Evolutionary conservation across 2,113 vertebrate genomes (phyloP), one percentile per base, ranked within the genome.

Genomic region (Catharus bicknelli): DNA sequence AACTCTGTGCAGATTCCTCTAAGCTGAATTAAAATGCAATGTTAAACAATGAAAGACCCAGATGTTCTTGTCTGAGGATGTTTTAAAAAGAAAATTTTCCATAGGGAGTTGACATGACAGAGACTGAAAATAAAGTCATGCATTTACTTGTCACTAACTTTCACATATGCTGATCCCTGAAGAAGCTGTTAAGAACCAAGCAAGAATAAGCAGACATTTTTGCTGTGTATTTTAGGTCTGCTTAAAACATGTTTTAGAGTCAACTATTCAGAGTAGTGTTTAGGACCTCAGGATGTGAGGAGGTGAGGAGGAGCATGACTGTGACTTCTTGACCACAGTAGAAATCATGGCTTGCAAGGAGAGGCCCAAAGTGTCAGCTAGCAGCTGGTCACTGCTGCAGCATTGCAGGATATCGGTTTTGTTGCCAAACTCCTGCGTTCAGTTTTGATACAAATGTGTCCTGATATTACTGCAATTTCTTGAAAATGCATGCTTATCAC

Each of bases 71-170:
- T 78, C 82, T 90, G 26, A 23, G 38, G 17, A 55, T 91, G 23
- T 91, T 92, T 92, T 77, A 78, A 88, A 74, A 93, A 84, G 43
- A 90, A 78, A 81, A 70, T 54, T 81, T 55, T 93, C 69, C 72
- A n/a, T 53, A 87, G 26, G 36, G 57, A 67, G 42, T 42, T 95
- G 81, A 77, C 40, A 88, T 85, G 62, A 68, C 67, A 92, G 79
- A 91, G 86, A 69, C 47, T 48, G 50, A 94, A 86, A 90, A 59
- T 45, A 73, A 93, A 88, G 48, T 74, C 20, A 73, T 50, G 70
- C 66, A 38, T 79, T 90, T 72, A 57, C 42, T 77, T 58, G 34
- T 89, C 63, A 43, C 29, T 51, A 36, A 48, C 30, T 91, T 94
- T 88, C 79, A 83, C 29, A 62, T 67, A 51, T 0, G 1, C 43